Evolutionary conservation across 2,888 invertebrate species (phyloP).

Genomic region (Spialia ferax): DNA sequence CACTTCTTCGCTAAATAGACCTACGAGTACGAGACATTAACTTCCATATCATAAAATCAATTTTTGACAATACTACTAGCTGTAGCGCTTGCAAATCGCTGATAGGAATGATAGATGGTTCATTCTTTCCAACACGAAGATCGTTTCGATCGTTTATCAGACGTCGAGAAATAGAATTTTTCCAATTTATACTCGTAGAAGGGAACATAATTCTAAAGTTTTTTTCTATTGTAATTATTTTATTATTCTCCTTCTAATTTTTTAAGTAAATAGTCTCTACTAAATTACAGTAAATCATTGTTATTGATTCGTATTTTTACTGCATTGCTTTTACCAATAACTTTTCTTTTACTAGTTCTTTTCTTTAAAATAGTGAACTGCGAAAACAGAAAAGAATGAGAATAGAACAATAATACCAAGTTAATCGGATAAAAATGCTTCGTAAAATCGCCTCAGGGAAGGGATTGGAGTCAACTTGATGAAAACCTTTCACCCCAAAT

Average conservation of each 20-base stretch:
- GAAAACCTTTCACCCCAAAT: conserved; percentile 6
- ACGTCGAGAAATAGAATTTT: not conserved
- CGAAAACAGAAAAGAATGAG: not conserved
- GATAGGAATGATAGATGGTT: conserved; percentile 21
- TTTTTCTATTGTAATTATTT: not conserved
- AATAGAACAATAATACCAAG: not conserved
- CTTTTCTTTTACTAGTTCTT: not conserved
- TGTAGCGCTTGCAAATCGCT: not conserved
- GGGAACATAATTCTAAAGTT: not conserved
- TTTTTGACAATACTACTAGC: conserved; percentile 12
- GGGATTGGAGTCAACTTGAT: not conserved
- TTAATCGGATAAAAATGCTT: not conserved
- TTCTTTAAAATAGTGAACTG: not conserved
- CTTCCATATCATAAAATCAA: conserved; percentile 6
- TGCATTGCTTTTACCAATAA: too few species aligned
- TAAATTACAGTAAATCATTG: too few species aligned
- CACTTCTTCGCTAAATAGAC: not conserved
- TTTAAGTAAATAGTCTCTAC: too few species aligned
- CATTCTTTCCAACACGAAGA: not conserved
- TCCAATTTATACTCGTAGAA: not conserved
- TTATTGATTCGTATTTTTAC: not conserved
- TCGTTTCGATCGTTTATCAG: conserved; percentile 26
- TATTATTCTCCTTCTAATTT: too few species aligned
- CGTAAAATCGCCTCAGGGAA: too few species aligned
- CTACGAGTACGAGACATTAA: too few species aligned